A percentile compares a stretch with the other conserved stretches of the same genome.
Evolutionary conservation across 2,113 vertebrate species (phyloP).

Genomic region (Corythaeola cristata): DNA sequence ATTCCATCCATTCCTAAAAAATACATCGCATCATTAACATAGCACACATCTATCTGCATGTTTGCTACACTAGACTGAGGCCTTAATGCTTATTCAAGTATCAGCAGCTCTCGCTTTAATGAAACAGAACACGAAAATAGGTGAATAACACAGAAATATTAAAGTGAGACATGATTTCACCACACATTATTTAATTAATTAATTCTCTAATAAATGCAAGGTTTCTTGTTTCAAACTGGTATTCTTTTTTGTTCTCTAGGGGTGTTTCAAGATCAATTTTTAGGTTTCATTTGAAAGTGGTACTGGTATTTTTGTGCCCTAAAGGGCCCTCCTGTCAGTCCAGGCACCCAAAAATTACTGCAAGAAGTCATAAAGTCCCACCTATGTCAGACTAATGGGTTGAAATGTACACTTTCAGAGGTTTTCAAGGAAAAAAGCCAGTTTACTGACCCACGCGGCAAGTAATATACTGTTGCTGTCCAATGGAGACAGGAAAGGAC

Average conservation of each 20-base stretch:
- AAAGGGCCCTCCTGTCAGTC: neutral
- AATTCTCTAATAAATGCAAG: neutral
- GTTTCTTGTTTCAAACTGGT: neutral
- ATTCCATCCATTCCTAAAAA: conserved; percentile 83
- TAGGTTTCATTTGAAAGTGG: neutral
- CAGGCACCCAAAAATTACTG: neutral
- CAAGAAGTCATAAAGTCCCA: neutral
- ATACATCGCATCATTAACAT: neutral
- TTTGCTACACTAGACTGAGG: neutral
- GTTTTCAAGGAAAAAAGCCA: neutral
- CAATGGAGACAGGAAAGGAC: neutral
- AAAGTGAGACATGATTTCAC: neutral
- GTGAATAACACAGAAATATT: neutral
- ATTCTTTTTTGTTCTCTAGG: neutral
- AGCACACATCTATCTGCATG: neutral
- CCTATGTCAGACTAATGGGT: neutral
- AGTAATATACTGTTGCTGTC: neutral
- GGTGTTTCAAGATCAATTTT: neutral
- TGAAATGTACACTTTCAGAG: neutral
- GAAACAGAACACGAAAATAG: neutral
- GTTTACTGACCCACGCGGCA: neutral
- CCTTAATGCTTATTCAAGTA: neutral
- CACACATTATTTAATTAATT: neutral
- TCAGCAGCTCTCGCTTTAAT: neutral
- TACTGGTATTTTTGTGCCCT: neutral